Conservation (phyloP, 2,797 vertebrate genomes). For the Podarcis siculus region DNA sequence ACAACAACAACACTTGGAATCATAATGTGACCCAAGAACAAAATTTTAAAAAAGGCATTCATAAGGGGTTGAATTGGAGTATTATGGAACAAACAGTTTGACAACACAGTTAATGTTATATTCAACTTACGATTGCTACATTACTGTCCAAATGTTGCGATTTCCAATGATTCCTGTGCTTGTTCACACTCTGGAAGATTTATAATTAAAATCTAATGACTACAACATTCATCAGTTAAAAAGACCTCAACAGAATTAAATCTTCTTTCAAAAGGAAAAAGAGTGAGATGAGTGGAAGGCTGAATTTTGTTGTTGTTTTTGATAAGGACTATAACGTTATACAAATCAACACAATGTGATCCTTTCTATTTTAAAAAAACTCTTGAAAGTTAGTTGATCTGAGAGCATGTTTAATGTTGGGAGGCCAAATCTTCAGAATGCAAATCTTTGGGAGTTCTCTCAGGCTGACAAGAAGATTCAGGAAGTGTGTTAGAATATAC, state of each 20-base stretch:
- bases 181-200: conserved; percentile 87
- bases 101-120: not conserved
- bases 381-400: not conserved
- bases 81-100: not conserved
- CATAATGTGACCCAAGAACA: not conserved
- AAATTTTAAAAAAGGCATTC: not conserved
- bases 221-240: not conserved
- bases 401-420: not conserved
- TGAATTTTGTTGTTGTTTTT: not conserved
- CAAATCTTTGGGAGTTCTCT: not conserved
- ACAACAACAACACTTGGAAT: not conserved
- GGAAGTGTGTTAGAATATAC: not conserved
- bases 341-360: not conserved
- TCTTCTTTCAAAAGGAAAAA: not conserved
- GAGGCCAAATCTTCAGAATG: not conserved
- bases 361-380: not conserved
- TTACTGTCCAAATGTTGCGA: conserved; percentile 91
- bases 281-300: not conserved
- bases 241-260: not conserved
- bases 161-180: conserved; percentile 90
- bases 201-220: conserved; percentile 46
- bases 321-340: not conserved
- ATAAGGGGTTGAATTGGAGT: not conserved
- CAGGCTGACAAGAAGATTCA: not conserved
- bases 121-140: conserved; percentile 87